A percentile compares a stretch with the other conserved stretches of the same genome.
Conservation (phyloP, 2,888 invertebrate genomes). For the Drosophila lacicola region DNA sequence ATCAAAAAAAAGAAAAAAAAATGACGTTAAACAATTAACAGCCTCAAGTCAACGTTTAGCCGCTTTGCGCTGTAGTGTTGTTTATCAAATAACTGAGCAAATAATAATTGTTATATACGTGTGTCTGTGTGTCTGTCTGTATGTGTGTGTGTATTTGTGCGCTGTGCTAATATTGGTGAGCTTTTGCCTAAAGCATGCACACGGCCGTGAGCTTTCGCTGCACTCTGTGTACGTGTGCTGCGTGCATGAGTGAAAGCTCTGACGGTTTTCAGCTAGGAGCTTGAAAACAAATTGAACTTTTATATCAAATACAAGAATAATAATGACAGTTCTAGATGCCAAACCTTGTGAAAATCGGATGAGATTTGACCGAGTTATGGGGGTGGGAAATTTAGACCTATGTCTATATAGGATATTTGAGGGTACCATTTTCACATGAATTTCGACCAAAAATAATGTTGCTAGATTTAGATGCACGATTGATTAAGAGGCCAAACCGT, state of each 20-base stretch:
- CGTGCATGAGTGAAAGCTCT: background rate
- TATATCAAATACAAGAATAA: too few relatives aligned
- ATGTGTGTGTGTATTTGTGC: background rate
- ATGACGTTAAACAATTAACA: constrained; percentile 23
- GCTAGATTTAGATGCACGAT: too few relatives aligned
- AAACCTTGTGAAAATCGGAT: too few relatives aligned
- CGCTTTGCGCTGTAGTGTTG: constrained; percentile 1
- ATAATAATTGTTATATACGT: background rate
- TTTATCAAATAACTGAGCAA: constrained; percentile 4
- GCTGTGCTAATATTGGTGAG: background rate
- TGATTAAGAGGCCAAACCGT: too few relatives aligned
- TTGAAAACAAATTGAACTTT: background rate
- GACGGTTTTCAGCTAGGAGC: background rate
- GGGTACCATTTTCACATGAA: too few relatives aligned
- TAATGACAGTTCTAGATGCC: too few relatives aligned
- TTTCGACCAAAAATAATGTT: too few relatives aligned
- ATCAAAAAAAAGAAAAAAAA: constrained; percentile 9
- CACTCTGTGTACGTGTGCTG: background rate
- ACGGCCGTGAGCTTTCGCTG: background rate
- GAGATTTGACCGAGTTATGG: too few relatives aligned
- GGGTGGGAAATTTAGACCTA: too few relatives aligned
- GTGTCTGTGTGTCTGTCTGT: too few relatives aligned
- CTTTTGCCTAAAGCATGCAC: background rate
- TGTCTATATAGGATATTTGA: too few relatives aligned
- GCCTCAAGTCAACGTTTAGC: constrained; percentile 6